phyloP scores from a whole-genome alignment of 2,888 invertebrate species.

The Neuroscelio doddi region DNA sequence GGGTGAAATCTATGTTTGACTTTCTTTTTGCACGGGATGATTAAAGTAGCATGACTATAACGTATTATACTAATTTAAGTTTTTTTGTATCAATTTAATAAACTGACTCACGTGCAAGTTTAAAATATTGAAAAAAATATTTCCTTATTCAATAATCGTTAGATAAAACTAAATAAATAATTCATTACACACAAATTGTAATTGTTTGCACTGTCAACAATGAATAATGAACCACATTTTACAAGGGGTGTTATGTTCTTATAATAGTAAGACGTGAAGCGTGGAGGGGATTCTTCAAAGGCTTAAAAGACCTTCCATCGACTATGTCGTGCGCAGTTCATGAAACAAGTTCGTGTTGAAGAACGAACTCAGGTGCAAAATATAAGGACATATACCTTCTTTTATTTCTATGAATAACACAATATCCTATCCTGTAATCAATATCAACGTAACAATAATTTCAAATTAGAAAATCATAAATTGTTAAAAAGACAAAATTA shows the following conservation, averaged over 20 bases:
- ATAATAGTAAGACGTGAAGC: constrained; percentile 37
- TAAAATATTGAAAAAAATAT: too few relatives aligned
- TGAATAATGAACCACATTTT: constrained; percentile 10
- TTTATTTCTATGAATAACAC: not conserved
- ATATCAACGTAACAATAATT: not conserved
- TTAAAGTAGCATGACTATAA: too few relatives aligned
- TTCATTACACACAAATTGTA: constrained; percentile 16
- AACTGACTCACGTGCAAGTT: too few relatives aligned
- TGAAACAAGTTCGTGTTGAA: constrained; percentile 49
- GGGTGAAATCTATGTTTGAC: too few relatives aligned
- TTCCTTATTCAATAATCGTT: too few relatives aligned
- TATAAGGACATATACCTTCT: constrained; percentile 10
- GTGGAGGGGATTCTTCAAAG: constrained; percentile 54
- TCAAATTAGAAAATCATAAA: too few relatives aligned
- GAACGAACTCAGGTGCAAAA: constrained; percentile 45
- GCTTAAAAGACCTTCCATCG: constrained; percentile 68
- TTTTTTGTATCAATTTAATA: too few relatives aligned
- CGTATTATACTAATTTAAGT: too few relatives aligned
- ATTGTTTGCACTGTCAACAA: constrained; percentile 12
- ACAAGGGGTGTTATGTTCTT: constrained; percentile 25
- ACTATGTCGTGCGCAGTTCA: constrained; percentile 66
- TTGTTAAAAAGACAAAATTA: too few relatives aligned
- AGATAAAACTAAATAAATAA: too few relatives aligned
- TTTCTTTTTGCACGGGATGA: too few relatives aligned
- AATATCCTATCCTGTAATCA: not conserved